A percentile compares a stretch with the other conserved stretches of the same genome.
phyloP scores from a whole-genome alignment of 2,888 invertebrate species.

The Spilosoma lubricipeda region DNA sequence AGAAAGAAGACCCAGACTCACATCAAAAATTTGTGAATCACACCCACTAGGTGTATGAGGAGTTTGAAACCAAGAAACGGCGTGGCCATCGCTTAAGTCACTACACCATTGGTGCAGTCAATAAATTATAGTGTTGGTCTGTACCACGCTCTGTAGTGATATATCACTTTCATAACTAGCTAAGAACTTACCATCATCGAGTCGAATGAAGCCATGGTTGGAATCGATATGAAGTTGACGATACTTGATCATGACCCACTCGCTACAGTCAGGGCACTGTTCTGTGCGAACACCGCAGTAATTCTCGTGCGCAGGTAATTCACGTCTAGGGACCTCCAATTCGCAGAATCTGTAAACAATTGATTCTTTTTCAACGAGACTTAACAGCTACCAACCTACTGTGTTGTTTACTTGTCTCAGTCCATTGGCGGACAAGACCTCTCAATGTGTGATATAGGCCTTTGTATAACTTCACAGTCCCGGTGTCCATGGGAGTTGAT shows the following conservation, averaged over 20 bases:
- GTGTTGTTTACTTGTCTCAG: too few relatives aligned
- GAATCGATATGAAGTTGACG: conserved; percentile 87
- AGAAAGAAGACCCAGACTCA: too few relatives aligned
- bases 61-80: too few relatives aligned
- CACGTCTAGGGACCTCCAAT: conserved; percentile 87
- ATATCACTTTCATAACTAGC: not conserved
- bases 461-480: not conserved
- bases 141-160: not conserved
- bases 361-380: not conserved
- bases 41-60: too few relatives aligned
- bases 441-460: not conserved
- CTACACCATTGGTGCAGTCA: not conserved
- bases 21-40: too few relatives aligned
- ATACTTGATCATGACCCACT: conserved; percentile 90
- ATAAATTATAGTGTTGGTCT: not conserved
- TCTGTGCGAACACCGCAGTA: conserved; percentile 91
- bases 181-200: conserved; percentile 84
- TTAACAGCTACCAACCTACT: not conserved
- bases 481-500: not conserved
- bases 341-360: conserved; percentile 83
- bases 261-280: conserved; percentile 88
- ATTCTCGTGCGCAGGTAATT: conserved; percentile 87
- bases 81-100: too few relatives aligned
- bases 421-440: not conserved
- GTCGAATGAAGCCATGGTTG: conserved; percentile 88